A percentile compares a stretch with the other conserved stretches of the same genome.
Conservation (phyloP, 2,113 vertebrate species). For the Corythoichthys haematopterus region DNA sequence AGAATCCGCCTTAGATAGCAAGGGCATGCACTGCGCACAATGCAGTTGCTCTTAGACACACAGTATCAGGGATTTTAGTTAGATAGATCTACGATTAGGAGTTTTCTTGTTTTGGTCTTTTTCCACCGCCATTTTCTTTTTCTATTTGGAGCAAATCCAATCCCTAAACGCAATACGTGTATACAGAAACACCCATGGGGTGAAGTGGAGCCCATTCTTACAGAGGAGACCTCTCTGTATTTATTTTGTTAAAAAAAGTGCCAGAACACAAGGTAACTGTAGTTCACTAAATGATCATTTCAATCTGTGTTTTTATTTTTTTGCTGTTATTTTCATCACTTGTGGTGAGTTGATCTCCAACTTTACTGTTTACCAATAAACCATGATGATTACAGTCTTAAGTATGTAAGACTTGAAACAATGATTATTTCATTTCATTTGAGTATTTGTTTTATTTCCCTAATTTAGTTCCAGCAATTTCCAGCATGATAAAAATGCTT, state of each 20-base stretch:
- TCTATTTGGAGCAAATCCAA: slow-evolving; percentile 70
- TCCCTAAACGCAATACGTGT: slow-evolving; percentile 70
- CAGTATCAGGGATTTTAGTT: slow-evolving; percentile 77
- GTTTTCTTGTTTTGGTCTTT: slow-evolving; percentile 67
- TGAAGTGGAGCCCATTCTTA: slow-evolving; percentile 71
- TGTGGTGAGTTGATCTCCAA: slow-evolving; percentile 51
- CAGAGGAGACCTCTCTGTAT: slow-evolving; percentile 75
- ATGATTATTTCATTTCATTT: slow-evolving; percentile 9
- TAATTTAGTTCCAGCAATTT: slow-evolving; percentile 20
- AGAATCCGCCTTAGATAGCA: slow-evolving; percentile 74
- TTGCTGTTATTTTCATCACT: slow-evolving; percentile 42
- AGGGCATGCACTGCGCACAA: slow-evolving; percentile 87
- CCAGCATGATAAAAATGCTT: slow-evolving; percentile 2
- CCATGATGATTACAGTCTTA: slow-evolving; percentile 25
- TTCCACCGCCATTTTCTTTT: slow-evolving; percentile 64
- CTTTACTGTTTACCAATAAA: slow-evolving; percentile 19
- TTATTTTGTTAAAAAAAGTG: slow-evolving; percentile 75
- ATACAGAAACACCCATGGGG: slow-evolving; percentile 63
- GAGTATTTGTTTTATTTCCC: background rate
- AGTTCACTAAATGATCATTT: slow-evolving; percentile 64
- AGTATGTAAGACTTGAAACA: slow-evolving; percentile 25
- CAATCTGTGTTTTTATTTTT: slow-evolving; percentile 45
- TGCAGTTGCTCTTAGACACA: slow-evolving; percentile 83
- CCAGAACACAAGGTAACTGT: slow-evolving; percentile 78
- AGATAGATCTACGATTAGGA: slow-evolving; percentile 72